Evolutionary conservation across 2,113 vertebrate species (phyloP).

Genomic region (Dryoscopus gambensis): DNA sequence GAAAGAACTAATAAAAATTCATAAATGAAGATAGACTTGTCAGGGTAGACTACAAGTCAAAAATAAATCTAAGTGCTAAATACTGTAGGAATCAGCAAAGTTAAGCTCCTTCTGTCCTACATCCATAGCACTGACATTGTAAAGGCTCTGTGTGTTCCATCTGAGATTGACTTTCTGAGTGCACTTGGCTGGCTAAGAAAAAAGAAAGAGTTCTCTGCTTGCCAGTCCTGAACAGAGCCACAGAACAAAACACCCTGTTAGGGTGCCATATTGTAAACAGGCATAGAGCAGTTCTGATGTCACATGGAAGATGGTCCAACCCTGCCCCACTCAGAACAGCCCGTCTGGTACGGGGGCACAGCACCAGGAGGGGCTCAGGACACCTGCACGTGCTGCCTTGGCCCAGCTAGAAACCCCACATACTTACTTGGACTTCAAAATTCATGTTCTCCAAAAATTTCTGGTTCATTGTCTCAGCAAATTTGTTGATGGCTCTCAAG

Average conservation of each 20-base stretch:
- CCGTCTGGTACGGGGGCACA: background rate
- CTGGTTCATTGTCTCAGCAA: slow-evolving; percentile 95
- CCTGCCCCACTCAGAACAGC: background rate
- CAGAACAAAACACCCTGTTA: background rate
- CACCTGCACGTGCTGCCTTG: accelerated
- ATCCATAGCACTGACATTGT: background rate
- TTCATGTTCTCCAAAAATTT: slow-evolving; percentile 92
- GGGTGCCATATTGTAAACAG: background rate
- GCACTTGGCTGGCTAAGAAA: background rate
- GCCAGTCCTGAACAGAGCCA: background rate
- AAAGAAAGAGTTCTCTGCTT: background rate
- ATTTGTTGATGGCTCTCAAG: slow-evolving; percentile 94
- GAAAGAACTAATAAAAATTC: background rate
- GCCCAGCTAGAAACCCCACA: background rate
- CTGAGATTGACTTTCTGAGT: background rate
- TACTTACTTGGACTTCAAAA: slow-evolving; percentile 93
- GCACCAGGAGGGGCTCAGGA: background rate
- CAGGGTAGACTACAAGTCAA: background rate
- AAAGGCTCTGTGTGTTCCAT: accelerated
- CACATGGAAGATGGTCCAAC: too few species aligned
- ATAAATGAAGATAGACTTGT: background rate
- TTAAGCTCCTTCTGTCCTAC: background rate
- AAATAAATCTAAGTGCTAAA: background rate
- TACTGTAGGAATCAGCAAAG: background rate
- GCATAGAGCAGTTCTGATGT: background rate